Percentiles rank a stretch among this genome's conserved stretches.
Evolutionary conservation across 2,888 invertebrate genomes (phyloP).

Genomic region (Dendrolimus houi): DNA sequence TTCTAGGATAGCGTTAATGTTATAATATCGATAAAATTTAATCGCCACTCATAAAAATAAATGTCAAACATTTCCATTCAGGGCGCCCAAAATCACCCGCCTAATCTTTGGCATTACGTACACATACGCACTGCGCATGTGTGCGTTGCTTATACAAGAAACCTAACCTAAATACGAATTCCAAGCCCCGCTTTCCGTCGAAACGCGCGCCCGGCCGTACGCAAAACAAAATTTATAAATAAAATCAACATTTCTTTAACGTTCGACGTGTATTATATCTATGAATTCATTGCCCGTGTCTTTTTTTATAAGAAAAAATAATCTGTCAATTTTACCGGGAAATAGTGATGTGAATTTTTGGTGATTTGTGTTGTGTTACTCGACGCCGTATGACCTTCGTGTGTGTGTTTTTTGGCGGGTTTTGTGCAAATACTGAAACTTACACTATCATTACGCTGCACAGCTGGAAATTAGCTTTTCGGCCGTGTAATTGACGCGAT

Average conservation of each 20-base stretch:
- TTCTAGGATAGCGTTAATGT: neutral
- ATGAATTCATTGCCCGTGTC: constrained; percentile 1
- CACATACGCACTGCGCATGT: constrained; percentile 50
- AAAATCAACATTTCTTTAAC: constrained; percentile 37
- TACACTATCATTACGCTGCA: neutral
- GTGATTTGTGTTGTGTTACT: neutral
- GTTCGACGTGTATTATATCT: constrained; percentile 7
- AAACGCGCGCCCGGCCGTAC: constrained; percentile 53
- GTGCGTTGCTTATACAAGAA: constrained; percentile 61
- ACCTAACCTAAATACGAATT: constrained; percentile 73
- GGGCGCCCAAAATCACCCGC: constrained; percentile 1
- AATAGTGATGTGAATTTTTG: neutral
- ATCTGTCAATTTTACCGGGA: neutral
- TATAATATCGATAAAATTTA: neutral
- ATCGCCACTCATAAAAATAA: constrained; percentile 7
- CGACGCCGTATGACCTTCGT: neutral
- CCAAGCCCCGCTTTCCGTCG: constrained; percentile 53
- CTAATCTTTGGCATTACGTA: constrained; percentile 11
- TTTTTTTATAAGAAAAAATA: constrained; percentile 14
- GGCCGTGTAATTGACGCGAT: neutral
- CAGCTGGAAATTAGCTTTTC: neutral
- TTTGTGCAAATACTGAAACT: neutral
- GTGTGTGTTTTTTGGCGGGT: neutral
- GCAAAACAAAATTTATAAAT: constrained; percentile 58
- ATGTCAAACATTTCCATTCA: neutral